These are phyloP conservation scores for Neomicropteryx cornuta DNA, from an alignment of 1,140 invertebrate genomes.

Conservation along the genomic window DNA sequence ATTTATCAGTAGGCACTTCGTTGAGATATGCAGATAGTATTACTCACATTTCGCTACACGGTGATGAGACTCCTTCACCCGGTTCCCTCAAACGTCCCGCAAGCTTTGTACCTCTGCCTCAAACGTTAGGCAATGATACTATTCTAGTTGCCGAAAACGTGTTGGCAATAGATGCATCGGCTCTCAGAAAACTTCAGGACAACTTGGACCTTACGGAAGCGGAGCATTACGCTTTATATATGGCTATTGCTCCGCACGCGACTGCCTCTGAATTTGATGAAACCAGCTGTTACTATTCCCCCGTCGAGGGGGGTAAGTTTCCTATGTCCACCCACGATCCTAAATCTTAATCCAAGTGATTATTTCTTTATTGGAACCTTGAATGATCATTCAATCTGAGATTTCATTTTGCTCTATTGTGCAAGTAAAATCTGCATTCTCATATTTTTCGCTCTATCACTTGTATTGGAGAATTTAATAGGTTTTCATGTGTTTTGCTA, in stretches of 20 bases:
- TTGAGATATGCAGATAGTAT: slow-evolving; percentile 38
- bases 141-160: slow-evolving; percentile 37
- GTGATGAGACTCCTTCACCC: slow-evolving; percentile 25
- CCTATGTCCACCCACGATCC: slow-evolving; percentile 13
- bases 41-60: slow-evolving; percentile 50
- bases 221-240: slow-evolving; percentile 77
- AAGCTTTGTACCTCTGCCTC: slow-evolving; percentile 19
- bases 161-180: slow-evolving; percentile 29
- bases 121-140: slow-evolving; percentile 25
- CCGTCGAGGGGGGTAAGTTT: slow-evolving; percentile 63
- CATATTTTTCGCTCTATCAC: too few relatives aligned
- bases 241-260: slow-evolving; percentile 69
- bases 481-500: too few relatives aligned
- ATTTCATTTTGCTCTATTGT: too few relatives aligned
- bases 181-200: slow-evolving; percentile 32
- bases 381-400: too few relatives aligned
- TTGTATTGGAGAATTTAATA: too few relatives aligned
- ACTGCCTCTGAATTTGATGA: slow-evolving; percentile 80
- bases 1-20: slow-evolving; percentile 19
- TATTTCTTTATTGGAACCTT: too few relatives aligned
- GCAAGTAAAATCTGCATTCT: too few relatives aligned
- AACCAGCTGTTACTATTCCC: slow-evolving; percentile 73
- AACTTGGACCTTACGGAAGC: slow-evolving; percentile 61
- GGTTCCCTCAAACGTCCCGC: slow-evolving; percentile 18
- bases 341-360: slow-evolving; percentile 6